A percentile compares a stretch with the other conserved stretches of the same genome.
Evolutionary conservation across 2,113 vertebrate species (phyloP).

Genomic region (Platichthys flesus): DNA sequence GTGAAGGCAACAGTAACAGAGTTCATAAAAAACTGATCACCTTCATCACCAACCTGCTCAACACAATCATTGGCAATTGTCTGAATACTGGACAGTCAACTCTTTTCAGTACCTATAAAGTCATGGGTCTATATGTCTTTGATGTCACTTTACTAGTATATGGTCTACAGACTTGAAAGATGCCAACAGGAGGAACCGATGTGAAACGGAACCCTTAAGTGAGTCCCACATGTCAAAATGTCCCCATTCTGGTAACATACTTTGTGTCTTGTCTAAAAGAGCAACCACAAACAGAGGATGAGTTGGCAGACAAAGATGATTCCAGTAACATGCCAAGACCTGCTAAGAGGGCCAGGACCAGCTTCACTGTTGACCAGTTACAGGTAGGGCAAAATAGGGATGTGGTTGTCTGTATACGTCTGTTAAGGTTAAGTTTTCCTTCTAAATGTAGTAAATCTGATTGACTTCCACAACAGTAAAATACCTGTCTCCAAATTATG

Average conservation of each 20-base stretch:
- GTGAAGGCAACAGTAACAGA: too few relatives aligned
- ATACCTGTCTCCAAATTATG: not conserved
- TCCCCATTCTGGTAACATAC: not conserved
- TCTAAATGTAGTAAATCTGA: too few relatives aligned
- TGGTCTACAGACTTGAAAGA: not conserved
- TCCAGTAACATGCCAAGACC: constrained; percentile 86
- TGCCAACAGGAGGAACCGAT: not conserved
- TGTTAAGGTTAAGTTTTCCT: too few relatives aligned
- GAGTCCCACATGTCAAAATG: not conserved
- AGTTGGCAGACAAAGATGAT: constrained; percentile 87
- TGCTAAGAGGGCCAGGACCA: constrained; percentile 96
- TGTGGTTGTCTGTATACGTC: too few relatives aligned
- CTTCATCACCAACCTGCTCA: too few relatives aligned
- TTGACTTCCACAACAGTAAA: not conserved
- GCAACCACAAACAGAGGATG: constrained; percentile 88
- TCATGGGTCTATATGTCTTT: too few relatives aligned
- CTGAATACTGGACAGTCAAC: too few relatives aligned
- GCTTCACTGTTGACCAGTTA: constrained; percentile 97
- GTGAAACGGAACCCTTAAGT: not conserved
- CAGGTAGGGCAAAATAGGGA: constrained; percentile 83
- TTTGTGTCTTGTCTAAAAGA: constrained; percentile 72
- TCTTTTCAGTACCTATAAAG: too few relatives aligned
- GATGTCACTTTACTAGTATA: not conserved
- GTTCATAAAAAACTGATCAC: too few relatives aligned
- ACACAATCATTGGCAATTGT: too few relatives aligned